Conservation (phyloP, 2,113 vertebrate genomes). For the Quiscalus mexicanus region DNA sequence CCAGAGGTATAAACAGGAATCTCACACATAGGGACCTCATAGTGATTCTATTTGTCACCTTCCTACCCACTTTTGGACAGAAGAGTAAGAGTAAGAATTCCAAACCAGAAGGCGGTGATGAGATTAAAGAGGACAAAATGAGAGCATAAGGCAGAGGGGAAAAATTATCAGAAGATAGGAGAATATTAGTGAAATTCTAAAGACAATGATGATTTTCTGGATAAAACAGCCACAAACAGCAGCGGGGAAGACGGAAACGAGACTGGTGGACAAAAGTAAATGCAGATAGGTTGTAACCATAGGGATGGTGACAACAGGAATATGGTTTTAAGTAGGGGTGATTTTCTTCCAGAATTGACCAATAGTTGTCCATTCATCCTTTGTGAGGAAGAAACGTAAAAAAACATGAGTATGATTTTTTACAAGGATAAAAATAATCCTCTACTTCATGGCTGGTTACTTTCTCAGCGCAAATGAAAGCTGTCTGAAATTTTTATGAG, state of each 20-base stretch:
- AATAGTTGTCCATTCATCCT: fast-evolving
- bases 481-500: not conserved
- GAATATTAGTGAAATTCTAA: not conserved
- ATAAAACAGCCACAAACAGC: not conserved
- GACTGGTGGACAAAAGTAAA: not conserved
- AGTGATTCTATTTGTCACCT: not conserved
- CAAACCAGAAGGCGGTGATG: not conserved
- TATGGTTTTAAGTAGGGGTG: fast-evolving
- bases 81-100: not conserved
- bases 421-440: not conserved
- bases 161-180: not conserved
- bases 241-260: not conserved
- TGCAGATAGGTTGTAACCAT: not conserved
- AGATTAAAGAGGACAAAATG: not conserved
- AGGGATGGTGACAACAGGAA: fast-evolving
- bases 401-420: fast-evolving
- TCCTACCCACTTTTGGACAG: not conserved
- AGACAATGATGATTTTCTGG: not conserved
- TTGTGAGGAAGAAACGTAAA: not conserved
- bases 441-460: not conserved
- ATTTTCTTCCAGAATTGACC: not conserved
- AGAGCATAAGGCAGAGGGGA: fast-evolving
- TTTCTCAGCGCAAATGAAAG: not conserved
- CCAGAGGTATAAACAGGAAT: not conserved
- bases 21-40: fast-evolving